Evolutionary conservation across 2,888 invertebrate genomes (phyloP), one percentile per base, ranked within the genome.

Genomic region (Orthosia gothica): DNA sequence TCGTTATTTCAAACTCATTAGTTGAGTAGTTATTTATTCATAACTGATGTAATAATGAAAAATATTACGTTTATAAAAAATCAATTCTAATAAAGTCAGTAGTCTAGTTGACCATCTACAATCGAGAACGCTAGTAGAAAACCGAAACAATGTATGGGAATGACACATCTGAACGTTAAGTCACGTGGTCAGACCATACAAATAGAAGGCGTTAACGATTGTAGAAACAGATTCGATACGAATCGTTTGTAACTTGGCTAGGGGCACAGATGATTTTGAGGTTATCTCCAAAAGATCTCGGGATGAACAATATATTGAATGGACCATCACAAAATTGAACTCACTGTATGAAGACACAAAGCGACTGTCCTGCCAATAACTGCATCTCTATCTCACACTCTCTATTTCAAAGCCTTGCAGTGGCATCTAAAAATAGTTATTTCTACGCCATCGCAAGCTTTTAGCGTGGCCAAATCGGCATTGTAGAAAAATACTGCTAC

Each of bases 1-100:
- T 55, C 23, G 69, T 49, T 67, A 67, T n/a, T 26, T 13, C 15
- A 40, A 18, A 50, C 54, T 62, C 20, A 54, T 76, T 77, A 76
- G 26, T 54, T 23, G 47, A 75, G 50, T 65, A 68, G 40, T 54
- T 4, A 20, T 9, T 69, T 59, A 76, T 78, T 58, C 32, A 64
- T 47, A 52, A 76, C 18, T 49, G 16, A 13, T 76, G 4, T 23
- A n/a, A 57, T 7, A n/a, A 57, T 7, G 50, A 26, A 61, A 57
- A 66, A 66, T 15, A 26, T 18, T 18, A 58, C 9, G 11, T 15
- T 18, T 5, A 12, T 12, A 4, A 57, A 26, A 52, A 59, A 32
- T 9, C 3, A 49, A 13, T 58, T 71, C 0, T 7, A 49, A 15
- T 49, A 40, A 68, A n/a, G n/a, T n/a, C n/a, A n/a, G n/a, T n/a